Evolutionary conservation across 2,797 vertebrate species (phyloP).

Genomic region (Microctenopoma lineatum): DNA sequence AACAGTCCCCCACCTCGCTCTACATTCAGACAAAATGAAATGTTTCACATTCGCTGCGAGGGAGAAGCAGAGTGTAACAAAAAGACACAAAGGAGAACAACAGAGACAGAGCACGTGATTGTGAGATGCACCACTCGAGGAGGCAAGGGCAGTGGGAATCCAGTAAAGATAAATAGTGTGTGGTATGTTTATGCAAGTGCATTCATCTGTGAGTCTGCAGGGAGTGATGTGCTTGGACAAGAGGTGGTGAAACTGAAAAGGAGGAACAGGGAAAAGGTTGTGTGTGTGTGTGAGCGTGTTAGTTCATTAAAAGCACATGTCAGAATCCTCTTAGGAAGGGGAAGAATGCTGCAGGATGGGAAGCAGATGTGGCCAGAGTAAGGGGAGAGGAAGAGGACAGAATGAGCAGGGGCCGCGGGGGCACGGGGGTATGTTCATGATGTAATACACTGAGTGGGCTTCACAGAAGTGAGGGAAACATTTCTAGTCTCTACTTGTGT

Average conservation of each 20-base stretch:
- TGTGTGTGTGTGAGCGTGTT: conserved; percentile 8
- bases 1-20: too few species aligned
- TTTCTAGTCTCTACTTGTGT: neutral
- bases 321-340: conserved; percentile 52
- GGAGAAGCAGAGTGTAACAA: neutral
- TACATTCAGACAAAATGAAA: too few species aligned
- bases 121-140: neutral
- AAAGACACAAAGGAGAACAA: conserved; percentile 8
- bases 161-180: conserved; percentile 8
- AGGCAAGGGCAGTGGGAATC: conserved; percentile 11
- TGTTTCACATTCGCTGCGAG: neutral
- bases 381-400: neutral
- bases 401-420: neutral
- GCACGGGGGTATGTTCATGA: neutral
- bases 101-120: conserved; percentile 15
- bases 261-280: neutral
- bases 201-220: neutral
- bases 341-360: conserved; percentile 60
- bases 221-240: conserved; percentile 9
- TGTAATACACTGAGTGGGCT: conserved; percentile 9
- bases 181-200: conserved; percentile 1
- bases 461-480: conserved; percentile 5
- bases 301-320: conserved; percentile 73
- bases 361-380: conserved; percentile 64
- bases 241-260: conserved; percentile 31